phyloP scores from a whole-genome alignment of 64 coral and sea anemone genomes.

The Montipora capricornis region DNA sequence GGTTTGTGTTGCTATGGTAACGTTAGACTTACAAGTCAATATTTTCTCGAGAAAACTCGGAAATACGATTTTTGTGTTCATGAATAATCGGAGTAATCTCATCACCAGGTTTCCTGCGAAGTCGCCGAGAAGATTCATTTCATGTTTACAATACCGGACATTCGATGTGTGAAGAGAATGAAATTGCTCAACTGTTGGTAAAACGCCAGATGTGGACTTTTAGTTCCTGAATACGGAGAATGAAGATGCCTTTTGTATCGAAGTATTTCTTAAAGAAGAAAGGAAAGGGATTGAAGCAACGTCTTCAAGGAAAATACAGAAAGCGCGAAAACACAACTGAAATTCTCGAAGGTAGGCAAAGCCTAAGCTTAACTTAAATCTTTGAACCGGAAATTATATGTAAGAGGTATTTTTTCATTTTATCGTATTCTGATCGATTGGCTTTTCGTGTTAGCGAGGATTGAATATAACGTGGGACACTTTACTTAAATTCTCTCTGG shows the following conservation, averaged over 20 bases:
- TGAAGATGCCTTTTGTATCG: conserved; percentile 93
- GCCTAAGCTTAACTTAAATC: background rate
- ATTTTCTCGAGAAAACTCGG: background rate
- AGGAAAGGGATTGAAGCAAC: conserved; percentile 81
- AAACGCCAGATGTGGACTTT: background rate
- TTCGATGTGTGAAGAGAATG: background rate
- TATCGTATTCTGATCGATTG: background rate
- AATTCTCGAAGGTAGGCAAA: conserved; percentile 83
- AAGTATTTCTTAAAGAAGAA: conserved; percentile 92
- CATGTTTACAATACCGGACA: conserved; percentile 35
- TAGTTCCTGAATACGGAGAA: background rate
- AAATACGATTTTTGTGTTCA: background rate
- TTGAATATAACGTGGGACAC: background rate
- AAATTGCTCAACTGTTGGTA: background rate
- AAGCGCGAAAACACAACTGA: conserved; percentile 92
- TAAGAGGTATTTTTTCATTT: conserved; percentile 1
- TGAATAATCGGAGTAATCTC: background rate
- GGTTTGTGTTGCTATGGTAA: conserved; percentile 48
- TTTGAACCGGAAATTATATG: conserved; percentile 5
- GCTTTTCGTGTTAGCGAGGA: background rate
- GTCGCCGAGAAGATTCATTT: background rate
- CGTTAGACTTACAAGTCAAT: background rate
- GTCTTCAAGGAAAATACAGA: conserved; percentile 85
- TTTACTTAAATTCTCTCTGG: background rate
- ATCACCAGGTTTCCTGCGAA: background rate